Evolutionary conservation across 2,113 vertebrate genomes (phyloP), one percentile per base, ranked within the genome.

Genomic region (Phalacrocorax pelagicus): DNA sequence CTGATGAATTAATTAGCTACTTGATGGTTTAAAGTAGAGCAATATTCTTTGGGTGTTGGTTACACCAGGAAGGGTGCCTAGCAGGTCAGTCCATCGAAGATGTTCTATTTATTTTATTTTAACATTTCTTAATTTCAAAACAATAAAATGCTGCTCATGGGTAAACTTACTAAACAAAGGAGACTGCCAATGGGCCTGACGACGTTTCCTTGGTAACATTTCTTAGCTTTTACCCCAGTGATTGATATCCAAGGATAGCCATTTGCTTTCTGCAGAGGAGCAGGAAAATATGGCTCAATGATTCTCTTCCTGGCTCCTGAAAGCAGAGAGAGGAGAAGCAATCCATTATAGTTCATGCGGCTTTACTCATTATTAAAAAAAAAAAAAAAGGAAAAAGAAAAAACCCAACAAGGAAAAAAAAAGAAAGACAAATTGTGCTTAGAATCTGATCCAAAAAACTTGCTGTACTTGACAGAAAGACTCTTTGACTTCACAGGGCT

Each of bases 141-240:
- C 75, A 88, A 89, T 69, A 93, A 86, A 94, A 94, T 78, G 71
- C 61, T 91, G 66, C 88, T 96, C 83, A 67, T 81, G 88, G 80
- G 74, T 92, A 95, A 97, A 96, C 89, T 90, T 95, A 46, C 73
- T 74, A 88, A 94, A 93, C 89, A 94, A 95, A 97, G 86, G 88
- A 97, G 91, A 40, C 59, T 93, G 92, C 93, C 94, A 94, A 83
- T 93, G 90, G 96, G 70, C 54, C 91, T 79, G 82, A 91, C 90
- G 86, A 91, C 6, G 96, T 97, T 97, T 96, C 95, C 95, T 96
- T 95, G 96, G 97, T 77, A 97, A 96, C 95, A 97, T 95, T 96
- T 96, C 92, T 96, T 96, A 88, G 95, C 86, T 97, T 97, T 96
- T 93, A 97, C 90, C 94, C 91, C 90, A 87, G 92, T 94, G 96